phyloP scores from a whole-genome alignment of 2,888 invertebrate species.

The Dynastes grantii region DNA sequence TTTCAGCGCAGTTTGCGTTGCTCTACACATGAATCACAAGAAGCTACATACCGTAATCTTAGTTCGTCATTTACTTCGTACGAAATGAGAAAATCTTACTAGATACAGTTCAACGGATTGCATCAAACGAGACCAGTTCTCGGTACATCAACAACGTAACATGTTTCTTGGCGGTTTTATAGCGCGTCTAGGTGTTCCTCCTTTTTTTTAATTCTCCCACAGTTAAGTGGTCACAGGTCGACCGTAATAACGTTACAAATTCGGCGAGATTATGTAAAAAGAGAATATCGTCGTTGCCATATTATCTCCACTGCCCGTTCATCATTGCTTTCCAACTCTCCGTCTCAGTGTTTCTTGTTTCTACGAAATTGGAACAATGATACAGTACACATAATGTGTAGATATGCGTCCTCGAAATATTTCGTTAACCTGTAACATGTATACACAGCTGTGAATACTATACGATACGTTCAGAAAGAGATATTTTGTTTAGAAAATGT shows the following conservation, averaged over 20 bases:
- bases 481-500: neutral
- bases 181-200: slow-evolving; percentile 22
- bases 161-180: slow-evolving; percentile 35
- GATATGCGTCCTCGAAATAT: slow-evolving; percentile 24
- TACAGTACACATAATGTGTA: slow-evolving; percentile 8
- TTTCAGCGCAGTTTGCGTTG: no score
- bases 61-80: neutral
- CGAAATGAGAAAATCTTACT: slow-evolving; percentile 30
- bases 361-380: slow-evolving; percentile 48
- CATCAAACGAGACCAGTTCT: slow-evolving; percentile 43
- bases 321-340: slow-evolving; percentile 31
- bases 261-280: slow-evolving; percentile 59
- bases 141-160: slow-evolving; percentile 35
- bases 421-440: slow-evolving; percentile 29
- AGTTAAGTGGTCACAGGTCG: slow-evolving; percentile 61
- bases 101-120: slow-evolving; percentile 25
- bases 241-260: slow-evolving; percentile 60
- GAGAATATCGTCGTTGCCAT: slow-evolving; percentile 30
- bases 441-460: neutral
- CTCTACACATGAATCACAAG: no score
- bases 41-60: no score
- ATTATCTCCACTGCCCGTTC: slow-evolving; percentile 36
- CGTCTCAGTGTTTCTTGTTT: slow-evolving; percentile 20
- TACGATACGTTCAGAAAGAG: neutral
- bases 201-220: slow-evolving; percentile 61